Base-by-base conservation (phyloP, 2,797 vertebrate species). In the Masticophis lateralis region DNA sequence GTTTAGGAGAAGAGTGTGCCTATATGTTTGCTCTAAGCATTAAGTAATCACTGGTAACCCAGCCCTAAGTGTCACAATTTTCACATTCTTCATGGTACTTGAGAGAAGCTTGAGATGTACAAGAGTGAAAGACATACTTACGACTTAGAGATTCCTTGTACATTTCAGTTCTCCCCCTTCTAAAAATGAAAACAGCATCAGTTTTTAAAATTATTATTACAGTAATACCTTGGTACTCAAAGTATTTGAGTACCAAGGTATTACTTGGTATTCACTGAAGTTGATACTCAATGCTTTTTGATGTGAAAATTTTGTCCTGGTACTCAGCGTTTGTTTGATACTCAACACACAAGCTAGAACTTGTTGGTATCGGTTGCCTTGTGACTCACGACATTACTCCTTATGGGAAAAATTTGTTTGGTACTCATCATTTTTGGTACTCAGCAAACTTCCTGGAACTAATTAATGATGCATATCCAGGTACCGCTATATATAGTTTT, bases 81-180 rank as follows among this genome's bases (percentile, higher is more conserved):
- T 95, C 74, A 87, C 87, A 25, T 96, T 95, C 91, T 92, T 91
- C 90, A 37, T 91, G 92, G 87, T 74, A 22, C 95, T 90, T 89
- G 25, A 88, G 61, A 91, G 69, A 27, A 18, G 6, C n/a, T 55
- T 57, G 92, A 93, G 90, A 91, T 13, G 16, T 87, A 87, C 91
- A 92, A 91, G 92, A 95, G 55, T n/a, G 61, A 91, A 60, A 93
- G 91, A 11, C 53, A 25, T 27, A n/a, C 0, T 28, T 43, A 53
- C 93, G 79, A 88, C 22, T 43, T 88, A n/a, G 86, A 88, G 22
- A 83, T 16, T 74, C 56, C 61, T 5, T 0, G 87, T 61, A 22
- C 0, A 0, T 83, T 94, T 91, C 0, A 3, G 89, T 86, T 87
- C 47, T 94, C 92, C 20, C 91, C 5, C 79, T 88, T 92, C 69